Conservation (phyloP, 2,888 invertebrate genomes). For the Tinea pellionella region DNA sequence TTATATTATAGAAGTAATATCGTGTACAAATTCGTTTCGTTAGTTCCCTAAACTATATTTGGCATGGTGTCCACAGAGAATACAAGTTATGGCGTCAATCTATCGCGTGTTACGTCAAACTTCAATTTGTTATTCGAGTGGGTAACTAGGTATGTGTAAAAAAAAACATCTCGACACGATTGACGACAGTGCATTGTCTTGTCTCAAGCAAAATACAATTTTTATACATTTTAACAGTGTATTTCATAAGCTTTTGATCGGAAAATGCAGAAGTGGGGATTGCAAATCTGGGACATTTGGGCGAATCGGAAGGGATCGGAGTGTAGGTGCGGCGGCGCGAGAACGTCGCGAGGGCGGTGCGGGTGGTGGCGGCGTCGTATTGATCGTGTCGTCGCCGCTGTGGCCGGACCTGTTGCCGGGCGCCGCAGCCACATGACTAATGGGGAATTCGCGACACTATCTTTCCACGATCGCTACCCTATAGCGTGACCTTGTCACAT, state of each 20-base stretch:
- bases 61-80: neutral
- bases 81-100: neutral
- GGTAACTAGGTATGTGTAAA: neutral
- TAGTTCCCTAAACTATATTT: neutral
- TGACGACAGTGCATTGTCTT: neutral
- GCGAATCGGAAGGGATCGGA: neutral
- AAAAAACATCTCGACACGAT: neutral
- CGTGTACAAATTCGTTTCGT: neutral
- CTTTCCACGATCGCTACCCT: neutral
- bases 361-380: conserved; percentile 27
- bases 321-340: conserved; percentile 24
- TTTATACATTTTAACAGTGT: neutral
- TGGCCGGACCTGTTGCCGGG: conserved; percentile 63
- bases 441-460: neutral
- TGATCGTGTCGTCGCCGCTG: conserved; percentile 33
- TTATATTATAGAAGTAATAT: no score
- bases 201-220: neutral
- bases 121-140: neutral
- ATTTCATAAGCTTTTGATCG: neutral
- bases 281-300: neutral
- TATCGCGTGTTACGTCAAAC: neutral
- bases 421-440: conserved; percentile 26
- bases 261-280: neutral
- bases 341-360: conserved; percentile 22
- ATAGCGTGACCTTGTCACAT: neutral